phyloP scores from a whole-genome alignment of 2,113 vertebrate genomes.

The Chaenocephalus aceratus region DNA sequence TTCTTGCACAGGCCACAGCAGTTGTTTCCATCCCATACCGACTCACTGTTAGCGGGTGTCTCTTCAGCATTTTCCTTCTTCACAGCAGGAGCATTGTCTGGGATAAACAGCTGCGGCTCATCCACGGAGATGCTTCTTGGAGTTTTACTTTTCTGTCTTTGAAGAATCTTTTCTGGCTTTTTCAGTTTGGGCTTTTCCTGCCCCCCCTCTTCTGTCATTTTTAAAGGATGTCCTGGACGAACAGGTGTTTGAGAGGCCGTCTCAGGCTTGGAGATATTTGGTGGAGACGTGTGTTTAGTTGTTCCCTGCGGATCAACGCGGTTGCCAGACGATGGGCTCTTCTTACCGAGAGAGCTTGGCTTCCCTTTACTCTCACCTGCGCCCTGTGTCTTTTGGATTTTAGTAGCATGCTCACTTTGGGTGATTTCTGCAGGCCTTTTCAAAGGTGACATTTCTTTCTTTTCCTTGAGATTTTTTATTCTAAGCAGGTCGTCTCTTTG shows the following conservation, averaged over 20 bases:
- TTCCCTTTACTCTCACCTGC: constrained; percentile 66
- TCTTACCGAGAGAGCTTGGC: constrained; percentile 55
- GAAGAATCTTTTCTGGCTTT: constrained; percentile 89
- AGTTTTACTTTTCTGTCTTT: constrained; percentile 90
- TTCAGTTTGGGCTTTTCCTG: constrained; percentile 86
- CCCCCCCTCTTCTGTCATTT: constrained; percentile 85
- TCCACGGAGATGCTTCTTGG: constrained; percentile 92
- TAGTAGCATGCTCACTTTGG: constrained; percentile 82
- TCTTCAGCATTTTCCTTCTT: constrained; percentile 91
- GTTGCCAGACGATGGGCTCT: constrained; percentile 52
- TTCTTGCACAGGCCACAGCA: constrained; percentile 96
- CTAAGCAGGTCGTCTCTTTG: constrained; percentile 75
- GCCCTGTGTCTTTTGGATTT: constrained; percentile 87
- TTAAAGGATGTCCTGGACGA: constrained; percentile 74
- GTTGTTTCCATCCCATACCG: constrained; percentile 92
- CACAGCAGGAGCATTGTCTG: constrained; percentile 94
- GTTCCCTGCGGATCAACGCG: constrained; percentile 58
- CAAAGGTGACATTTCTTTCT: constrained; percentile 69
- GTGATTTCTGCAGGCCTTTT: constrained; percentile 84
- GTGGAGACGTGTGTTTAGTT: constrained; percentile 48
- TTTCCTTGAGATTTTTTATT: constrained; percentile 72
- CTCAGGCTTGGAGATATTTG: constrained; percentile 51
- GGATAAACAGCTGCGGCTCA: constrained; percentile 96
- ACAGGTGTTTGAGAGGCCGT: constrained; percentile 4
- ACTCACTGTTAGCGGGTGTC: constrained; percentile 84